Conservation (phyloP, 2,888 invertebrate genomes). For the Unio delphinus region DNA sequence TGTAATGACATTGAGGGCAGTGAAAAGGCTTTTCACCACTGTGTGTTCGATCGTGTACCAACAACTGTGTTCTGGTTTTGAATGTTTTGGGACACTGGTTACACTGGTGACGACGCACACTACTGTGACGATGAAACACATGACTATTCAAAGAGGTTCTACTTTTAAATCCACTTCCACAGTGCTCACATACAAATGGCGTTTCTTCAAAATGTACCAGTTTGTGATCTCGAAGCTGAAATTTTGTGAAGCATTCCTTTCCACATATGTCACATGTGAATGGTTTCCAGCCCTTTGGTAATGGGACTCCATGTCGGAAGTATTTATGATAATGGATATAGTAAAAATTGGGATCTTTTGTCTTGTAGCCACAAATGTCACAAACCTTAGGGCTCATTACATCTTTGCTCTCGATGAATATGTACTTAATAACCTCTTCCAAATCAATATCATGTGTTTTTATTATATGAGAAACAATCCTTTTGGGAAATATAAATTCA, state of each 20-base stretch:
- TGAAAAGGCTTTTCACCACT: slow-evolving; percentile 58
- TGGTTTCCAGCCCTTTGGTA: slow-evolving; percentile 59
- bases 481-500: slow-evolving; percentile 53
- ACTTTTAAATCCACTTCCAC: slow-evolving; percentile 57
- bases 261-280: slow-evolving; percentile 60
- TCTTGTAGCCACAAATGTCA: slow-evolving; percentile 61
- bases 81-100: slow-evolving; percentile 53
- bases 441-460: slow-evolving; percentile 47
- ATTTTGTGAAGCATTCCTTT: slow-evolving; percentile 60
- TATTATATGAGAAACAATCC: slow-evolving; percentile 51
- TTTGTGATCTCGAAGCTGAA: slow-evolving; percentile 57
- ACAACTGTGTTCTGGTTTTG: slow-evolving; percentile 58
- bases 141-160: slow-evolving; percentile 59
- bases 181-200: slow-evolving; percentile 58
- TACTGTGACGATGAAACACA: slow-evolving; percentile 56
- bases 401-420: slow-evolving; percentile 35
- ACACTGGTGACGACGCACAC: slow-evolving; percentile 50
- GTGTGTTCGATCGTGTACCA: slow-evolving; percentile 57
- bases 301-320: slow-evolving; percentile 57
- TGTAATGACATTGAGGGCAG: slow-evolving; percentile 53
- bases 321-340: slow-evolving; percentile 64
- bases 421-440: slow-evolving; percentile 34
- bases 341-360: slow-evolving; percentile 52
- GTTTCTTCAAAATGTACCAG: slow-evolving; percentile 54
- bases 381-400: slow-evolving; percentile 41